Percentiles rank a stretch among this genome's conserved stretches.
Evolutionary conservation across 64 coral and sea anemone species (phyloP).

Genomic region (Platygyra sinensis): DNA sequence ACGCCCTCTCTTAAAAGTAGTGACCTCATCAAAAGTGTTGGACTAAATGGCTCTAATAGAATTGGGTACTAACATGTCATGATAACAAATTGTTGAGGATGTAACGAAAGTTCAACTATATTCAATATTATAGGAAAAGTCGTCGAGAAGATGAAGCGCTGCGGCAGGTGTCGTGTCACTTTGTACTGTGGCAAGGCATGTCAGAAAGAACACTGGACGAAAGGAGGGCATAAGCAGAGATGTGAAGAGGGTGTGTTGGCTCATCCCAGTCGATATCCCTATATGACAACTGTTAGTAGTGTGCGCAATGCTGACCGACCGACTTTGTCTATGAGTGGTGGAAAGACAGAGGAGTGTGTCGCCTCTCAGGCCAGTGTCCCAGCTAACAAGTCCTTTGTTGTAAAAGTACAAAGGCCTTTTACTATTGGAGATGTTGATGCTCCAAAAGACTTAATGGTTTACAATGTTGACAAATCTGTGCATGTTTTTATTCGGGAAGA

Average conservation of each 20-base stretch:
- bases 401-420: conserved; percentile 50
- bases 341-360: neutral
- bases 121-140: neutral
- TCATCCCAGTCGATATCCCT: conserved; percentile 19
- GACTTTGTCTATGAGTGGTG: conserved; percentile 16
- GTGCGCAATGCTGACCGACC: conserved; percentile 29
- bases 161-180: conserved; percentile 40
- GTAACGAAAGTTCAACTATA: too few relatives aligned
- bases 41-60: too few relatives aligned
- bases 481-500: conserved; percentile 55
- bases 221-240: conserved; percentile 41
- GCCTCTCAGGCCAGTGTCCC: conserved; percentile 5
- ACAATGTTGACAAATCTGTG: conserved; percentile 67
- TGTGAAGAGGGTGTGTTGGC: conserved; percentile 57
- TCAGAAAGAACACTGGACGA: conserved; percentile 56
- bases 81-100: too few relatives aligned
- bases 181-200: conserved; percentile 58
- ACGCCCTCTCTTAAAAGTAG: too few relatives aligned
- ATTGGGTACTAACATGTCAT: too few relatives aligned
- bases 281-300: conserved; percentile 38
- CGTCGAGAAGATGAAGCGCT: conserved; percentile 29
- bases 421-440: neutral
- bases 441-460: conserved; percentile 55
- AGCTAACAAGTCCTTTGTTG: conserved; percentile 46
- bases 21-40: too few relatives aligned